Conservation (phyloP, 2,888 invertebrate genomes). For the Stomorhina lunata region DNA sequence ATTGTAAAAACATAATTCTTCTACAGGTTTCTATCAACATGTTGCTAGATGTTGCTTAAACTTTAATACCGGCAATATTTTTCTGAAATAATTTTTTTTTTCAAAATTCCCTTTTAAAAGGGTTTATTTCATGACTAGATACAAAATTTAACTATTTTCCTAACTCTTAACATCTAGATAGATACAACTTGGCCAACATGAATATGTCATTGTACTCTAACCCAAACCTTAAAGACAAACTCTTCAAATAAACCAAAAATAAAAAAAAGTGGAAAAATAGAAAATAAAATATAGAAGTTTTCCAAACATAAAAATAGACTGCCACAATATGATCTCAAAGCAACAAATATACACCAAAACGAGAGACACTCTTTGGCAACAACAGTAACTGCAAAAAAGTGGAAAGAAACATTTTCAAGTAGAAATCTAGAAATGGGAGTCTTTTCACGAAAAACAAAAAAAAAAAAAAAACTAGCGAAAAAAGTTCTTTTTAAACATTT, state of each 20-base stretch:
- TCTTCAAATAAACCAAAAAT: slow-evolving; percentile 16
- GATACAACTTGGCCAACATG: slow-evolving; percentile 44
- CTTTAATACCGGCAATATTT: no score
- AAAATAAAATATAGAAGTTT: slow-evolving; percentile 32
- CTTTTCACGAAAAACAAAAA: slow-evolving; percentile 9
- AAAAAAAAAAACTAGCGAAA: neutral
- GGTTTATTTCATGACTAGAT: no score
- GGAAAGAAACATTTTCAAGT: slow-evolving; percentile 41
- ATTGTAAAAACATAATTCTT: no score
- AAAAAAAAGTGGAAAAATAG: neutral
- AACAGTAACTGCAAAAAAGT: slow-evolving; percentile 11
- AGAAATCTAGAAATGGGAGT: slow-evolving; percentile 58
- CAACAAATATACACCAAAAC: slow-evolving; percentile 8
- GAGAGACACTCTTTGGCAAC: neutral
- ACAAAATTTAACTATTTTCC: no score
- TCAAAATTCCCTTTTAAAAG: no score
- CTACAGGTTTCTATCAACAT: no score
- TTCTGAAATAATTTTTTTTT: neutral
- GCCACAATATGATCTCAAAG: slow-evolving; percentile 21
- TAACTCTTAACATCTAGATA: slow-evolving; percentile 25
- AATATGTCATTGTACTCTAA: slow-evolving; percentile 68
- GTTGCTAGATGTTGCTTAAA: neutral
- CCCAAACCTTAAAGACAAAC: slow-evolving; percentile 60
- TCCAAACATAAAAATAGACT: slow-evolving; percentile 52
- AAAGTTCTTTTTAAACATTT: slow-evolving; percentile 26